A percentile compares a stretch with the other conserved stretches of the same genome.
Conservation (phyloP, 2,797 vertebrate species). For the Scolopax bukidnonensis region DNA sequence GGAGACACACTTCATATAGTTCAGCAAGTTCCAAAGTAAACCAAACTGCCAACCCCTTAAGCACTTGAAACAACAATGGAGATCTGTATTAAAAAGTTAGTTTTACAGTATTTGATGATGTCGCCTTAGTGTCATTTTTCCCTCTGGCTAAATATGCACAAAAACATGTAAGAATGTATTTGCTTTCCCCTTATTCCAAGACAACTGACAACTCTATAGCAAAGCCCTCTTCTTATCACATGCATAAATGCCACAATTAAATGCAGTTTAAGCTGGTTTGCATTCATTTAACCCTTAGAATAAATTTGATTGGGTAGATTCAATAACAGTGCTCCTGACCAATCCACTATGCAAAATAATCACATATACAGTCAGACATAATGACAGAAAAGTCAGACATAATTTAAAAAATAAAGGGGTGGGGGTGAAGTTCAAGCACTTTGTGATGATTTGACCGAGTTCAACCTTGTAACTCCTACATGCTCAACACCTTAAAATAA, state of each 20-base stretch:
- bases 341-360: neutral
- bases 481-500: neutral
- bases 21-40: constrained; percentile 83
- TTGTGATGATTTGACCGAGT: neutral
- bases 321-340: neutral
- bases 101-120: constrained; percentile 75
- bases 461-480: neutral
- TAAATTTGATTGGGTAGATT: neutral
- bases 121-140: constrained; percentile 70
- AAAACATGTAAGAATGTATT: neutral
- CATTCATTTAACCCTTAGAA: constrained; percentile 12
- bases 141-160: constrained; percentile 44
- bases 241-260: neutral
- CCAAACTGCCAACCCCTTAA: constrained; percentile 73
- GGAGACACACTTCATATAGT: constrained; percentile 81
- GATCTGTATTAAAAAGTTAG: constrained; percentile 76
- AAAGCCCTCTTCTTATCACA: constrained; percentile 5
- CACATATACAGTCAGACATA: neutral
- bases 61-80: constrained; percentile 80
- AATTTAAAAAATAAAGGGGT: neutral
- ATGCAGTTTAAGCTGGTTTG: neutral
- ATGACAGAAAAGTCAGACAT: neutral
- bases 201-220: neutral
- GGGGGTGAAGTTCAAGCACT: neutral
- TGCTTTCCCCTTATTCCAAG: constrained; percentile 8